phyloP scores from a whole-genome alignment of 2,888 invertebrate genomes.

The Trachelus tabidus region DNA sequence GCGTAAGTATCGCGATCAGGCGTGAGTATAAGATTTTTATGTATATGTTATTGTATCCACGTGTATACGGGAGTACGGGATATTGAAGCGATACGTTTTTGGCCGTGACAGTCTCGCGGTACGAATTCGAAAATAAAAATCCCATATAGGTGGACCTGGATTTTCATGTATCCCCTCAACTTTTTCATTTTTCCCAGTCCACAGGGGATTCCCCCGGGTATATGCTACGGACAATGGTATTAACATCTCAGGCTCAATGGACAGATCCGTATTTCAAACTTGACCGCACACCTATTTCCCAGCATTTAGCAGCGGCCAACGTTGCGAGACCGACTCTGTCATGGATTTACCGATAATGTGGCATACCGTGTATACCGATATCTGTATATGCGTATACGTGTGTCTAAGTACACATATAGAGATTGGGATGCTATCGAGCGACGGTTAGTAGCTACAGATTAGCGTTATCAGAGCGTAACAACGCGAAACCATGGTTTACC shows the following conservation, averaged over 20 bases:
- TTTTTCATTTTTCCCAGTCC: background rate
- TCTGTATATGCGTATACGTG: background rate
- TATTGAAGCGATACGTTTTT: background rate
- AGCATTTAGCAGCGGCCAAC: slow-evolving; percentile 40
- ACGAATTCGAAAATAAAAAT: background rate
- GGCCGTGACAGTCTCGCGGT: background rate
- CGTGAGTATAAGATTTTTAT: background rate
- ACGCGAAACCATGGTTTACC: slow-evolving; percentile 63
- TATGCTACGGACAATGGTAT: background rate
- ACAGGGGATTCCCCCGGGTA: background rate
- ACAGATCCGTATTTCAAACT: slow-evolving; percentile 42
- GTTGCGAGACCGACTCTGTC: slow-evolving; percentile 38
- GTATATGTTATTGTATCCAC: background rate
- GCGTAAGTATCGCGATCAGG: too few species aligned
- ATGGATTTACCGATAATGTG: slow-evolving; percentile 62
- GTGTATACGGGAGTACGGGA: background rate
- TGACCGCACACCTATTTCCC: slow-evolving; percentile 57
- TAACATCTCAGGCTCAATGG: background rate
- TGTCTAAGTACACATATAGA: background rate
- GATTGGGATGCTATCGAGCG: slow-evolving; percentile 44
- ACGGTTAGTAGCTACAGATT: slow-evolving; percentile 63
- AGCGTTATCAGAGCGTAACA: slow-evolving; percentile 64
- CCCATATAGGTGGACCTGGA: background rate
- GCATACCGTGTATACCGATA: slow-evolving; percentile 26
- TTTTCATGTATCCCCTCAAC: background rate